Conservation (phyloP, 1,140 invertebrate species). For the Polypedilum pembai region DNA sequence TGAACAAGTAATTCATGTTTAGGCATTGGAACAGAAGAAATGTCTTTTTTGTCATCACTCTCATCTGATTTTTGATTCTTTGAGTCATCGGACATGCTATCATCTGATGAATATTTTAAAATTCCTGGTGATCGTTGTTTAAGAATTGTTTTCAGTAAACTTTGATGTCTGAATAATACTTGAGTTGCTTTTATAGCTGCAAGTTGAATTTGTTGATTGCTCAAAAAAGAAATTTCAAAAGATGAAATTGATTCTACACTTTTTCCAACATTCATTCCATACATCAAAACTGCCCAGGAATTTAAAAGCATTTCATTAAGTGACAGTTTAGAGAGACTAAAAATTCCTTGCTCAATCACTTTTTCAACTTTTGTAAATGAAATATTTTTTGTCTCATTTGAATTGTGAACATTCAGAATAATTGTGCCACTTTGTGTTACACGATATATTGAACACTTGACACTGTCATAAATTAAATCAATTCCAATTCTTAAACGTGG, state of each 20-base stretch:
- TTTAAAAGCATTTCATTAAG: conserved; percentile 56
- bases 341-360: conserved; percentile 50
- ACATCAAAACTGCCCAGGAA: conserved; percentile 59
- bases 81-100: conserved; percentile 45
- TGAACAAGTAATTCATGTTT: conserved; percentile 40
- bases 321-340: conserved; percentile 58
- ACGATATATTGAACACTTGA: conserved; percentile 55
- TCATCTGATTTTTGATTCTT: conserved; percentile 32
- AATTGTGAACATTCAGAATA: conserved; percentile 52
- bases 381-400: conserved; percentile 44
- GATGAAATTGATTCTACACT: conserved; percentile 45
- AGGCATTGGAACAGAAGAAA: background rate
- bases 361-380: conserved; percentile 42
- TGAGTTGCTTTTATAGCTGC: conserved; percentile 62
- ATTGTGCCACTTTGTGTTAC: conserved; percentile 62
- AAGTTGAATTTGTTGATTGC: conserved; percentile 63
- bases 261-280: conserved; percentile 40
- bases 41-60: background rate
- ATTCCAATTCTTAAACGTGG: conserved; percentile 67
- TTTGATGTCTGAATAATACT: conserved; percentile 59
- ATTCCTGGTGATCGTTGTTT: conserved; percentile 48
- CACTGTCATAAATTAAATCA: conserved; percentile 47
- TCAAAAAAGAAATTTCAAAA: conserved; percentile 53
- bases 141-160: conserved; percentile 60
- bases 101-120: conserved; percentile 45